Evolutionary conservation across 2,113 vertebrate species (phyloP), one percentile per base, ranked within the genome.

Genomic region (Neodontobutis hainanensis): DNA sequence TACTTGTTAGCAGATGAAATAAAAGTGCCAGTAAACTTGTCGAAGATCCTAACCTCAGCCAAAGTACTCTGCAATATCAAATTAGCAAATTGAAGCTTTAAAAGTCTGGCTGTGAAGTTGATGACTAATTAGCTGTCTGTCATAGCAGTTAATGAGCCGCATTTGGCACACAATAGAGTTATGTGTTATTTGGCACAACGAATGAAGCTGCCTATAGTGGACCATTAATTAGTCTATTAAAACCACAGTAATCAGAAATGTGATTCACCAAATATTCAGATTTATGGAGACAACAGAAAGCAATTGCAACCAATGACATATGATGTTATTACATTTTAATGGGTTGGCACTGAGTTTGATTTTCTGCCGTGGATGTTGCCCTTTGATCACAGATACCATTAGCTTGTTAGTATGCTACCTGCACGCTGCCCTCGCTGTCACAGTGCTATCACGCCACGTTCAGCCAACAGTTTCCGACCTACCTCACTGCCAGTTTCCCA

Each of bases 401-500:
- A 34, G 9, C 43, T 35, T 44, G 48, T 62, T 12, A 45, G 11
- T 51, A 63, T 58, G 46, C 43, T 46, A 32, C 6, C 34, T 4
- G 52, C 32, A 14, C 14, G 14, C 3, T 36, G 32, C 52, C 15
- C 56, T 58, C 15, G 32, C 45, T 8, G 12, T 53, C 66, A 34
- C 38, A 1, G 32, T 36, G 52, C 58, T 52, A 58, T 57, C 58
- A 43, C 47, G 5, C 48, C 52, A 11, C 10, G 53, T 27, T 27
- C 19, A 27, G 19, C 19, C 19, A 27, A 27, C 49, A 9, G 60
- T 58, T 40, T 52, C 68, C 50, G 67, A 61, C 75, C 80, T 78
- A 52, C 40, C 65, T 51, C 34, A 40, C 61, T 42, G 68, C 64
- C 62, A 63, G 56, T 84, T 68, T 74, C 58, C 36, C 19, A 7